These are phyloP conservation scores for Pseudomyrmex dendroicus DNA, from an alignment of 1,140 invertebrate genomes.

Conservation along the genomic window DNA sequence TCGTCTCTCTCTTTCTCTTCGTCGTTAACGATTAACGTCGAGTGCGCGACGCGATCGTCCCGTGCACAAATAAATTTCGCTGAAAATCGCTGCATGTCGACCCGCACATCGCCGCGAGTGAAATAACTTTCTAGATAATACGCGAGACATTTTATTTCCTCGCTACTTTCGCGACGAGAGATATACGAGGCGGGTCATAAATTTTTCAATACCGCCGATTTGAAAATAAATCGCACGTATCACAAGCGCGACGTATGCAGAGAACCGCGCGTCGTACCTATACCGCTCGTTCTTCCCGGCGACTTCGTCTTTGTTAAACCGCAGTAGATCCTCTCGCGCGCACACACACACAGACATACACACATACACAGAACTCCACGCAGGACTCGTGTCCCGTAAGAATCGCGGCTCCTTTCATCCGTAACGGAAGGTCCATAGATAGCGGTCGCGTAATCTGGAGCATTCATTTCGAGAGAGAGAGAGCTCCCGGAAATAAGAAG, in stretches of 20 bases:
- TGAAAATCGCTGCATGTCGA: conserved; percentile 31
- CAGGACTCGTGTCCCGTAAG: conserved; percentile 14
- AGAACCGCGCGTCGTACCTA: conserved; percentile 52
- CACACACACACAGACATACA: too few relatives aligned
- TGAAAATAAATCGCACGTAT: conserved; percentile 71
- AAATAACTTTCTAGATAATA: conserved; percentile 67
- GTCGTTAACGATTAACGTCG: conserved; percentile 29
- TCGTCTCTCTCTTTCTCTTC: too few relatives aligned
- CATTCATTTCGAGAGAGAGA: conserved; percentile 25
- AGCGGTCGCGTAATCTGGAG: conserved; percentile 35
- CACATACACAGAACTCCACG: conserved; percentile 12
- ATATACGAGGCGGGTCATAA: conserved; percentile 70
- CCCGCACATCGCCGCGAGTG: conserved; percentile 62
- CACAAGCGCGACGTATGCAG: conserved; percentile 68
- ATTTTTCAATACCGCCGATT: conserved; percentile 81
- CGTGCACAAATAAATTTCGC: conserved; percentile 38
- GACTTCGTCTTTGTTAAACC: conserved; percentile 39
- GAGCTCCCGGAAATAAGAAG: conserved; percentile 29
- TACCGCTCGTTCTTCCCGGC: conserved; percentile 48
- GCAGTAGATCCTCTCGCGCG: not conserved
- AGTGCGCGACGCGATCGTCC: conserved; percentile 33
- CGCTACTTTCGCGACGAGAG: conserved; percentile 56
- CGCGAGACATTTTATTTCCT: conserved; percentile 72
- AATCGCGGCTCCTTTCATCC: conserved; percentile 32
- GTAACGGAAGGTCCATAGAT: conserved; percentile 4